Percentiles rank a stretch among this genome's conserved stretches.
Evolutionary conservation across 2,888 invertebrate species (phyloP).

Genomic region (Hedychridium roseum): DNA sequence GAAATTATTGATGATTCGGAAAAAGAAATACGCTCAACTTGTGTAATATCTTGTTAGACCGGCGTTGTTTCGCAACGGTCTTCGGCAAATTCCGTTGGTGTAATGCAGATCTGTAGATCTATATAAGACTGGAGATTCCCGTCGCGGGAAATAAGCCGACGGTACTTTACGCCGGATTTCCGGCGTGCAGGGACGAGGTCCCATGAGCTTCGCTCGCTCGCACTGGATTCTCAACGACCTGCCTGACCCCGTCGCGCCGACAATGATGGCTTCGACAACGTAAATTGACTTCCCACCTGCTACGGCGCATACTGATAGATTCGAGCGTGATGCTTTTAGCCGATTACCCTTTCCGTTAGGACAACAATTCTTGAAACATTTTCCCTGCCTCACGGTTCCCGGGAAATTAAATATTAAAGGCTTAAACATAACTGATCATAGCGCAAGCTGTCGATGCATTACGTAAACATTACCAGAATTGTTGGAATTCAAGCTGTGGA

Average conservation of each 20-base stretch:
- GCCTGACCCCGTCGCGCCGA: slow-evolving; percentile 4
- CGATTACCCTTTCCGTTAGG: no score
- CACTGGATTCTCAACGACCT: not conserved
- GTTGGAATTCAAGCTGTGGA: no score
- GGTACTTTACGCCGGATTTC: slow-evolving; percentile 14
- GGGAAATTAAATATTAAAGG: no score
- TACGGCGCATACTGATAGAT: slow-evolving; percentile 19
- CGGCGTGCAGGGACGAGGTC: slow-evolving; percentile 3
- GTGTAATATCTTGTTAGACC: not conserved
- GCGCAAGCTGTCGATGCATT: no score
- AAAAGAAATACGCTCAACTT: not conserved
- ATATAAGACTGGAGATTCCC: slow-evolving; percentile 7
- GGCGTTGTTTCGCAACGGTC: not conserved
- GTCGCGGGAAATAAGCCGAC: slow-evolving; percentile 17
- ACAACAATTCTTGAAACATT: no score
- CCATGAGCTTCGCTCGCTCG: no score
- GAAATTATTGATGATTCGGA: no score
- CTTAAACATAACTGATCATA: no score
- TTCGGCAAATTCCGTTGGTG: not conserved
- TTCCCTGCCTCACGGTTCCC: no score
- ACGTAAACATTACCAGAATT: no score
- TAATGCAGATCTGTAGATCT: no score
- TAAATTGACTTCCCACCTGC: slow-evolving; percentile 29
- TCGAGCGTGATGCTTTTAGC: no score
- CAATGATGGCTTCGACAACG: slow-evolving; percentile 24